Conservation (phyloP, 2,888 invertebrate species). For the Agrilus mali region DNA sequence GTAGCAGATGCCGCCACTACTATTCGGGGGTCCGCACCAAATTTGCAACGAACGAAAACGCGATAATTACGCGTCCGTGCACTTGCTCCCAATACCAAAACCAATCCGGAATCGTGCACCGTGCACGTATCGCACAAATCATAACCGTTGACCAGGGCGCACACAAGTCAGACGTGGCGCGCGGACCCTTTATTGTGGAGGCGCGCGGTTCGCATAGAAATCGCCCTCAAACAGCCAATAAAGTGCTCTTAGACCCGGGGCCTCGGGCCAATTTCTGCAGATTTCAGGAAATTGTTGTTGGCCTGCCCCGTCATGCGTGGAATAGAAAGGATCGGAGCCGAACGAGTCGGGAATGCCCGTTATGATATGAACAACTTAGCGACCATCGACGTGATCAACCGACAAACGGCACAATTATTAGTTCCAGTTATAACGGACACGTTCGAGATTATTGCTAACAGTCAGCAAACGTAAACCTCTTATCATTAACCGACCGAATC, state of each 20-base stretch:
- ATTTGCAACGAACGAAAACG: conserved; percentile 22
- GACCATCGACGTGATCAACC: too few relatives aligned
- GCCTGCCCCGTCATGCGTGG: conserved; percentile 19
- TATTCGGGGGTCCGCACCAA: conserved; percentile 17
- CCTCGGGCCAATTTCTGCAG: conserved; percentile 29
- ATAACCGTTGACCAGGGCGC: conserved; percentile 28
- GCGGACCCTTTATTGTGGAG: conserved; percentile 26
- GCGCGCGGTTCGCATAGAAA: conserved; percentile 32
- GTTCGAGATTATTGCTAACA: too few relatives aligned
- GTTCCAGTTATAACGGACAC: too few relatives aligned
- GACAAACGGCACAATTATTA: too few relatives aligned
- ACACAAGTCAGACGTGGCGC: conserved; percentile 21
- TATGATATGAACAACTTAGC: too few relatives aligned
- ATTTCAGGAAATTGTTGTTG: conserved; percentile 30
- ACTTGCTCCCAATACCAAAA: background rate
- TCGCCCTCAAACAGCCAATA: conserved; percentile 33
- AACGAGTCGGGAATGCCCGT: conserved; percentile 1
- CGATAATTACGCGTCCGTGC: conserved; percentile 26
- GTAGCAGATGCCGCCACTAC: conserved; percentile 24
- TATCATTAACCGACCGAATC: too few relatives aligned
- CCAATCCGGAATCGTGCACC: too few relatives aligned
- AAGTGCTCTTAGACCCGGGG: conserved; percentile 24
- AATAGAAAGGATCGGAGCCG: conserved; percentile 8
- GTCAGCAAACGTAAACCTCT: too few relatives aligned
- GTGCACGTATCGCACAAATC: conserved; percentile 34